A percentile compares a stretch with the other conserved stretches of the same genome.
Conservation (phyloP, 2,888 invertebrate genomes). For the Diarsia mendica region DNA sequence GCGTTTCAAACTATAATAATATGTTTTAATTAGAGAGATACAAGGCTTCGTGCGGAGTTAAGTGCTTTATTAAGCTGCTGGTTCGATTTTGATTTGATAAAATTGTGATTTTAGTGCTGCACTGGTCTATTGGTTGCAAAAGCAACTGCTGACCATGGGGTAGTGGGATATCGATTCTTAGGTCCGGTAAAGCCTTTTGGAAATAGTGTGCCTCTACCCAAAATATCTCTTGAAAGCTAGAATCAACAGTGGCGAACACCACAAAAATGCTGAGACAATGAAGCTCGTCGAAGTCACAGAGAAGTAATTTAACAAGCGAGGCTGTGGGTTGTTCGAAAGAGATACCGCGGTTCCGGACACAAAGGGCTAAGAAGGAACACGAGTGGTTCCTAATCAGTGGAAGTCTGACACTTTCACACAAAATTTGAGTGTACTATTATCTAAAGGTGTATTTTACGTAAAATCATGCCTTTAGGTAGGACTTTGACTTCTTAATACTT, state of each 20-base stretch:
- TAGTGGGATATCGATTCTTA: neutral
- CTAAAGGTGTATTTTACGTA: neutral
- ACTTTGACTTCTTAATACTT: neutral
- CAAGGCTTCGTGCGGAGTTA: conserved; percentile 17
- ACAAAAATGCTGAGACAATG: too few relatives aligned
- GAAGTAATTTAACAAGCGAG: too few relatives aligned
- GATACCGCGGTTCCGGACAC: too few relatives aligned
- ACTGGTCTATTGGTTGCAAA: neutral
- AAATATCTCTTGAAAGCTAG: too few relatives aligned
- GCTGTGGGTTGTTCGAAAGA: too few relatives aligned
- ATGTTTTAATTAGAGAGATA: conserved; percentile 55
- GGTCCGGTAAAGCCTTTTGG: neutral
- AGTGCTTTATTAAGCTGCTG: conserved; percentile 30
- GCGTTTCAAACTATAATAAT: conserved; percentile 48
- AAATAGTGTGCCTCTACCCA: too few relatives aligned
- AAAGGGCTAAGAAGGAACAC: too few relatives aligned
- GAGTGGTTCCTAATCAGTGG: too few relatives aligned
- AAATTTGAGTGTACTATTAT: neutral
- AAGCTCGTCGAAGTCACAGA: too few relatives aligned
- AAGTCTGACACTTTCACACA: too few relatives aligned
- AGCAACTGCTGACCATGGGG: neutral
- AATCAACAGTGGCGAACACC: too few relatives aligned
- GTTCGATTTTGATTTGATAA: neutral
- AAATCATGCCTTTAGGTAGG: neutral
- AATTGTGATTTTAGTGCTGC: neutral